Evolutionary conservation across 2,888 invertebrate genomes (phyloP).

Genomic region (Eristalinus aeneus): DNA sequence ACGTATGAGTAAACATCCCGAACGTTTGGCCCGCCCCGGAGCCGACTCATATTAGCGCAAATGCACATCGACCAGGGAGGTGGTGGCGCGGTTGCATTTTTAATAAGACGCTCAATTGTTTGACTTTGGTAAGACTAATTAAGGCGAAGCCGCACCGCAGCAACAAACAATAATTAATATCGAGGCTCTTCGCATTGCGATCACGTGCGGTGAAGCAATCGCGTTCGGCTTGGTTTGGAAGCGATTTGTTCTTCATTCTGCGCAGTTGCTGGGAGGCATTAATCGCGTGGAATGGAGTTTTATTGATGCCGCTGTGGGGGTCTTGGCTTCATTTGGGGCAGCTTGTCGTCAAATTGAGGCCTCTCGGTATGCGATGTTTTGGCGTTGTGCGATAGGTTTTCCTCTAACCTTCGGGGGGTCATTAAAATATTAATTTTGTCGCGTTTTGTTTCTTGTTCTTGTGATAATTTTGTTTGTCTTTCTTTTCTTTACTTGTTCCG

Average conservation of each 20-base stretch:
- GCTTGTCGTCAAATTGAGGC: constrained; percentile 21
- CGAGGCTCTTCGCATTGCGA: constrained; percentile 50
- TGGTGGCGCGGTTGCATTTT: constrained; percentile 39
- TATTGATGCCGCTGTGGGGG: constrained; percentile 28
- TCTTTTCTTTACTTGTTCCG: not conserved
- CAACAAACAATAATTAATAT: constrained; percentile 34
- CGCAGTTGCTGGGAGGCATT: constrained; percentile 1
- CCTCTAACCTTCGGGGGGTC: constrained; percentile 30
- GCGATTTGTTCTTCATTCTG: constrained; percentile 40
- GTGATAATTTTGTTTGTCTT: not conserved
- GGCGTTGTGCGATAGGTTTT: constrained; percentile 28
- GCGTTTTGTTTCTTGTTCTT: not conserved
- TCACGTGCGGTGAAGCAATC: constrained; percentile 61
- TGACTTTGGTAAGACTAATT: constrained; percentile 65
- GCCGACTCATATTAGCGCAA: not conserved
- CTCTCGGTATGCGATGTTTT: constrained; percentile 36
- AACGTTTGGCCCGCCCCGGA: not conserved
- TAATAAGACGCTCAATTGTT: constrained; percentile 56
- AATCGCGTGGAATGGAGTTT: not conserved
- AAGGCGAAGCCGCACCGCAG: constrained; percentile 29
- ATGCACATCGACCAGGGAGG: not conserved
- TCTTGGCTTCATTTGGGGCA: constrained; percentile 31
- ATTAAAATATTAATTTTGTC: not conserved
- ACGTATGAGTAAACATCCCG: not conserved
- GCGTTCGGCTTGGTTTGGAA: constrained; percentile 48